These are phyloP conservation scores for Xyrichtys novacula DNA, from an alignment of 2,797 vertebrate species.

Conservation along the genomic window DNA sequence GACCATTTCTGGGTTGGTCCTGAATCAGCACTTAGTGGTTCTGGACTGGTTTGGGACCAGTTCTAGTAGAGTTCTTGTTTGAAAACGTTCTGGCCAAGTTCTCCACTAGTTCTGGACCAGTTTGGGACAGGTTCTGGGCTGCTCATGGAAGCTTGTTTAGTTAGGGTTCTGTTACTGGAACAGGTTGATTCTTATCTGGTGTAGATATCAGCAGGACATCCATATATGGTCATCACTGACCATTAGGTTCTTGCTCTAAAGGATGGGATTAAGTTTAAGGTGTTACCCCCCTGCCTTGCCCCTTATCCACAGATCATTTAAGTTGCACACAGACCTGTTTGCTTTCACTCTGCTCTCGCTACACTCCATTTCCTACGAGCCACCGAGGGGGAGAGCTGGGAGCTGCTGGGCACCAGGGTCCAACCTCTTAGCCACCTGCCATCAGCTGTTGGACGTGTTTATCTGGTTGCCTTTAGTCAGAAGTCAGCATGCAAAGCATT, in stretches of 20 bases:
- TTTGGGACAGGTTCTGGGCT: slow-evolving; percentile 32
- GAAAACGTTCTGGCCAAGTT: slow-evolving; percentile 31
- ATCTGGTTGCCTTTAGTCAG: background rate
- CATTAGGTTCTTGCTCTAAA: slow-evolving; percentile 34
- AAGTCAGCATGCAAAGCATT: slow-evolving; percentile 18
- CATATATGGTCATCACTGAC: slow-evolving; percentile 52
- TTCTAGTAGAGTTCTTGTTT: slow-evolving; percentile 48
- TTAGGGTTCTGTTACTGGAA: slow-evolving; percentile 43
- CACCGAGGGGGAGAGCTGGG: slow-evolving; percentile 1
- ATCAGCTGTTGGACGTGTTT: background rate
- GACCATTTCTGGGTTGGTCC: slow-evolving; percentile 37
- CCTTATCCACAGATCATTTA: slow-evolving; percentile 22
- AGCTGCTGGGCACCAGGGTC: background rate
- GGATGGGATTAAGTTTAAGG: slow-evolving; percentile 58
- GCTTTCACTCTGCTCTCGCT: slow-evolving; percentile 42
- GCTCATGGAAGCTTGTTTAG: slow-evolving; percentile 9
- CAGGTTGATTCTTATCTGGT: slow-evolving; percentile 53
- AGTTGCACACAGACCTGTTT: slow-evolving; percentile 29
- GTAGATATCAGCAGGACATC: slow-evolving; percentile 75
- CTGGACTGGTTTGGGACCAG: slow-evolving; percentile 33
- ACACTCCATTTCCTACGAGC: slow-evolving; percentile 47
- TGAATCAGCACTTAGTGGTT: slow-evolving; percentile 32
- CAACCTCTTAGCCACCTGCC: background rate
- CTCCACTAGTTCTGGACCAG: slow-evolving; percentile 31
- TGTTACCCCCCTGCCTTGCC: slow-evolving; percentile 21